Conservation (phyloP, 1,140 invertebrate genomes). For the Tetragnatha versicolor region DNA sequence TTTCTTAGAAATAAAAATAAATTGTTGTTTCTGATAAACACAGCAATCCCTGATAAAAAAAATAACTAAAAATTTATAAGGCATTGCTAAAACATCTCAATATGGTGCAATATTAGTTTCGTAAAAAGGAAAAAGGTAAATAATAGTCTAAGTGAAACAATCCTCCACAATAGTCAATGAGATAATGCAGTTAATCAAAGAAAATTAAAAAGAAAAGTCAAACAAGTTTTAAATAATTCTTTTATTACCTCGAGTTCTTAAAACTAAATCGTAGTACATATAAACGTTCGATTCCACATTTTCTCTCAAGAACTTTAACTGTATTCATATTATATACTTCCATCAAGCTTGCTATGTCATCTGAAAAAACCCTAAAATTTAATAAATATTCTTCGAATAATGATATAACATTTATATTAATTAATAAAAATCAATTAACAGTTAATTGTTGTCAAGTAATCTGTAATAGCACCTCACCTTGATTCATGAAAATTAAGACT, state of each 20-base stretch:
- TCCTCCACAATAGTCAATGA: not conserved
- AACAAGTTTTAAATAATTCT: not conserved
- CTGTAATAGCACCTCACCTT: no score
- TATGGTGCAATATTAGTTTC: no score
- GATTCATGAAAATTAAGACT: no score
- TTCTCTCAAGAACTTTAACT: slow-evolving; percentile 72
- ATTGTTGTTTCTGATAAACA: no score
- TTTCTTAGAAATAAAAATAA: no score
- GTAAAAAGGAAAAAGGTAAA: no score
- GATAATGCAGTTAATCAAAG: not conserved
- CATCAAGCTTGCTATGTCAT: slow-evolving; percentile 75
- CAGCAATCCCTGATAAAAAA: no score
- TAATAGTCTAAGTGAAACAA: no score
- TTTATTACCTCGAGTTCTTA: not conserved
- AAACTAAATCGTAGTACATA: slow-evolving; percentile 67
- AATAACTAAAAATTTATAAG: no score
- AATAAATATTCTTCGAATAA: not conserved
- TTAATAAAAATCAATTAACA: not conserved
- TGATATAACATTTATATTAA: not conserved
- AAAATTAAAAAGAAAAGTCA: not conserved
- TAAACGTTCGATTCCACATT: slow-evolving; percentile 76
- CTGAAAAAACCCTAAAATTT: slow-evolving; percentile 63
- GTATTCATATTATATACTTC: slow-evolving; percentile 69
- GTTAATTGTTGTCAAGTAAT: no score
- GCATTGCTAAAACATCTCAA: no score